A percentile compares a stretch with the other conserved stretches of the same genome.
Conservation (phyloP, 2,888 invertebrate genomes). For the Arctia plantaginis region DNA sequence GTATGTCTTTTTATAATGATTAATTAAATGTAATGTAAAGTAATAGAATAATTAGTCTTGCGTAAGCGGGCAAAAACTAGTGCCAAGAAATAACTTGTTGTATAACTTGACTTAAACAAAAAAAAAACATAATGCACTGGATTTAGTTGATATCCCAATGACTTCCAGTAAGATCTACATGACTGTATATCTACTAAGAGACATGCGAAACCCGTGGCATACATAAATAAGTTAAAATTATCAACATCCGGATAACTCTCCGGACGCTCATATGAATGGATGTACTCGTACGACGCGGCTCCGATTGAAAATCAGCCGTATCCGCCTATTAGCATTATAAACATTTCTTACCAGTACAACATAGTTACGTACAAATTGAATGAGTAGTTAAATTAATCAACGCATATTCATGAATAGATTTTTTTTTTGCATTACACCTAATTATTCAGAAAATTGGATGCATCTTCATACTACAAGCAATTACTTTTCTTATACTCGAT, state of each 20-base stretch:
- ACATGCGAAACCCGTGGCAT: constrained; percentile 55
- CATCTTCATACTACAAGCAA: background rate
- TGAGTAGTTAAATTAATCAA: constrained; percentile 27
- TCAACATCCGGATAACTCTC: constrained; percentile 70
- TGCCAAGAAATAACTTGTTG: no score
- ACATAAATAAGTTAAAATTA: constrained; percentile 68
- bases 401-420: constrained; percentile 6
- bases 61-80: background rate
- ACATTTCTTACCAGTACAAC: constrained; percentile 59
- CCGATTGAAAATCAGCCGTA: constrained; percentile 78
- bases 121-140: background rate
- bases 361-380: constrained; percentile 60
- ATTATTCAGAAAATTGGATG: constrained; percentile 10
- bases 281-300: constrained; percentile 56
- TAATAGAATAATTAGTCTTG: no score
- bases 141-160: background rate
- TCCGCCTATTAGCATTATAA: constrained; percentile 75
- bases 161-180: background rate
- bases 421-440: constrained; percentile 1
- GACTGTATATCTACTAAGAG: constrained; percentile 36
- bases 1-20: no score
- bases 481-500: background rate
- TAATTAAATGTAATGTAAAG: no score
- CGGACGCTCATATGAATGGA: constrained; percentile 68
- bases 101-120: background rate